These are phyloP conservation scores for Phania funesta DNA, from an alignment of 2,888 invertebrate genomes.

Conservation along the genomic window DNA sequence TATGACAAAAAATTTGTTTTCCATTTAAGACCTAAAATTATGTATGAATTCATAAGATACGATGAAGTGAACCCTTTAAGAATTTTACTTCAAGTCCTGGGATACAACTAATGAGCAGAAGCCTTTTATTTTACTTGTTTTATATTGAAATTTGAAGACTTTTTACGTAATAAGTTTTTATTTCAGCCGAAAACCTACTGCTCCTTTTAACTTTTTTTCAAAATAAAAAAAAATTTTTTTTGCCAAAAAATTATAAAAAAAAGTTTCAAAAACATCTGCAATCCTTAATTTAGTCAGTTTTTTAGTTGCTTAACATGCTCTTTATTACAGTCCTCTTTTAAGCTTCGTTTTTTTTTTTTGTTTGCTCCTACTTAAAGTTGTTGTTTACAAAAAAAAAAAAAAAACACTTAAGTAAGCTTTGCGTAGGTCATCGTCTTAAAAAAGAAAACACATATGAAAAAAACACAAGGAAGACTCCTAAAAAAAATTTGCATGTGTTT, in stretches of 20 bases:
- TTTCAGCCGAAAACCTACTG: too few species aligned
- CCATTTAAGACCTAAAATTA: too few species aligned
- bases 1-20: too few species aligned
- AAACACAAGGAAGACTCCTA: slow-evolving; percentile 66
- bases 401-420: slow-evolving; percentile 52
- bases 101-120: too few species aligned
- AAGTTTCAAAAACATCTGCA: slow-evolving; percentile 56
- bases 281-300: slow-evolving; percentile 36
- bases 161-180: too few species aligned
- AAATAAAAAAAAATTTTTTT: background rate
- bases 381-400: too few species aligned
- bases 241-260: background rate
- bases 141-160: too few species aligned
- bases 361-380: slow-evolving; percentile 4
- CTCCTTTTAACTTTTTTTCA: too few species aligned
- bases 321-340: slow-evolving; percentile 24
- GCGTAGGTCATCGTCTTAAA: slow-evolving; percentile 76
- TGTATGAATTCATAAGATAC: too few species aligned
- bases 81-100: too few species aligned
- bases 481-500: slow-evolving; percentile 60
- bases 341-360: slow-evolving; percentile 15
- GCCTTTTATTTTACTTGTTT: too few species aligned
- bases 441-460: background rate
- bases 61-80: too few species aligned
- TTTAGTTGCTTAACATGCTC: background rate